Percentiles rank a stretch among this genome's conserved stretches.
These are phyloP conservation scores for Toxonevra muliebris DNA, from an alignment of 2,888 invertebrate genomes.

Conservation along the genomic window DNA sequence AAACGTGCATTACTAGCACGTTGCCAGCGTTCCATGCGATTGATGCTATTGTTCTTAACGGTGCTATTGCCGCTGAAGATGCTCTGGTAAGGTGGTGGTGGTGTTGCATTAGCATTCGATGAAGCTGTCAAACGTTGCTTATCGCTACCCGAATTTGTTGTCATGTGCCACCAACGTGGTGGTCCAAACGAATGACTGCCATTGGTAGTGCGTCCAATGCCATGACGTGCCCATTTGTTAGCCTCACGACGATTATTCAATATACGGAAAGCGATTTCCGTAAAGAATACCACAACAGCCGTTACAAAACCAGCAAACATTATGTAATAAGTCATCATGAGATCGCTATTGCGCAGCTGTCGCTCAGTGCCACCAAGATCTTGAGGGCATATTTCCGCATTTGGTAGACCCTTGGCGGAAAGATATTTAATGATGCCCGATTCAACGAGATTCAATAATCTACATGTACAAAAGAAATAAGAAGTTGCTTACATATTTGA, in stretches of 20 bases:
- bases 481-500: neutral
- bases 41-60: conserved; percentile 12
- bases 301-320: conserved; percentile 76
- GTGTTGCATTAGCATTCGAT: conserved; percentile 54
- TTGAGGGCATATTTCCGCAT: conserved; percentile 81
- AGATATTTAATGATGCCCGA: conserved; percentile 79
- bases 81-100: conserved; percentile 75
- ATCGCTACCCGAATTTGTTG: conserved; percentile 39
- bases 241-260: conserved; percentile 51
- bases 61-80: conserved; percentile 51
- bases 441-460: conserved; percentile 76
- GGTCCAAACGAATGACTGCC: conserved; percentile 44
- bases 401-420: conserved; percentile 72
- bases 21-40: conserved; percentile 35
- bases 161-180: conserved; percentile 48
- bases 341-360: conserved; percentile 78
- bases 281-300: conserved; percentile 72
- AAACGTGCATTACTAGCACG: conserved; percentile 28
- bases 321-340: conserved; percentile 82
- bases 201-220: conserved; percentile 55
- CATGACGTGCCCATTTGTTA: conserved; percentile 52
- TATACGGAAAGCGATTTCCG: conserved; percentile 69
- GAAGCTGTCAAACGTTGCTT: conserved; percentile 43
- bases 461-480: conserved; percentile 55
- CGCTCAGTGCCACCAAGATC: conserved; percentile 83